phyloP scores from a whole-genome alignment of 2,888 invertebrate genomes.

The Ceraclea dissimilis region DNA sequence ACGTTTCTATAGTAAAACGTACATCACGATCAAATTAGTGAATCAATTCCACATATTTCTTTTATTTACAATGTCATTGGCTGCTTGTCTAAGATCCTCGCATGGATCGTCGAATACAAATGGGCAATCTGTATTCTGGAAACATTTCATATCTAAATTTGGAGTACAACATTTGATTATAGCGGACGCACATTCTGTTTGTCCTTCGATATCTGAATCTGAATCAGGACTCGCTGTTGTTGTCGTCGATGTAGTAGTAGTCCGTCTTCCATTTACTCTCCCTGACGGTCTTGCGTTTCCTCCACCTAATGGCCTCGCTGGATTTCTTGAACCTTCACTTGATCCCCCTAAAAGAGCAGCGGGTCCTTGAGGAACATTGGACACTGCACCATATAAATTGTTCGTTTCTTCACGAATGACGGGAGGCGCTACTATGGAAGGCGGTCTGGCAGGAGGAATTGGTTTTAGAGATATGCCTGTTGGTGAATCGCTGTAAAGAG shows the following conservation, averaged over 20 bases:
- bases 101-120: conserved; percentile 1
- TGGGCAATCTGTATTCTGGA: neutral
- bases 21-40: too few species aligned
- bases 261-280: neutral
- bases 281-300: neutral
- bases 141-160: conserved; percentile 1
- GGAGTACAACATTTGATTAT: neutral
- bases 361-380: too few species aligned
- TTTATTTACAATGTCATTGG: neutral
- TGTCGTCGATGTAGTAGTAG: neutral
- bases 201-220: neutral
- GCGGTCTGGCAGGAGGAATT: neutral
- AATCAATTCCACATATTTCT: neutral
- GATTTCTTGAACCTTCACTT: neutral
- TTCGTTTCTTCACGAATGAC: too few species aligned
- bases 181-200: neutral
- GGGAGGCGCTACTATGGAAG: neutral
- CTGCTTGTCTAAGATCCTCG: neutral
- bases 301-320: neutral
- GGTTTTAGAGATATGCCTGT: conserved; percentile 4
- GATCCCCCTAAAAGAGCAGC: too few species aligned
- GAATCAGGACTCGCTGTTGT: neutral
- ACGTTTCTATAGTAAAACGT: too few species aligned
- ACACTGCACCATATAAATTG: too few species aligned
- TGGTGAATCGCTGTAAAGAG: conserved; percentile 1